These are phyloP conservation scores for Myripristis murdjan DNA, from an alignment of 2,797 vertebrate species.

Conservation along the genomic window DNA sequence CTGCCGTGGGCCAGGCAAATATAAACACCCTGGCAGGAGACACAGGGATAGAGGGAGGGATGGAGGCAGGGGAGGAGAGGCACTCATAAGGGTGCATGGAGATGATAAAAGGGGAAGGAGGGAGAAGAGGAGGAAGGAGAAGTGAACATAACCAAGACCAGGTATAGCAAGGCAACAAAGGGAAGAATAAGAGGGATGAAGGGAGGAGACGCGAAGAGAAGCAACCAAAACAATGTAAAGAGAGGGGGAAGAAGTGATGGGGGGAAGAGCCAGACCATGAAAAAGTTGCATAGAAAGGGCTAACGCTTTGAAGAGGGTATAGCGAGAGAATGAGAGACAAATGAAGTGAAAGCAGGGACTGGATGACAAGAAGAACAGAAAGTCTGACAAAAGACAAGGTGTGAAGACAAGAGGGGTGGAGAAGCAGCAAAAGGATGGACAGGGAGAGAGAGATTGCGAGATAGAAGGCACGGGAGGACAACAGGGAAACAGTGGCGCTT, in stretches of 20 bases:
- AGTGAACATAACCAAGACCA: slow-evolving; percentile 12
- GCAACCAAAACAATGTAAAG: neutral
- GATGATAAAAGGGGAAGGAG: slow-evolving; percentile 27
- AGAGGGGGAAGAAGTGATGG: slow-evolving; percentile 10
- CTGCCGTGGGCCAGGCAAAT: slow-evolving; percentile 85
- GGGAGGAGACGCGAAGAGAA: slow-evolving; percentile 23
- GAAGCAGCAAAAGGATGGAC: neutral
- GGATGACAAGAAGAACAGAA: no score
- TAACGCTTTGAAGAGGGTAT: neutral
- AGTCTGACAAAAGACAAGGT: neutral
- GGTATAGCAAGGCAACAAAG: slow-evolving; percentile 37
- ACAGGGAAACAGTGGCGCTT: slow-evolving; percentile 60
- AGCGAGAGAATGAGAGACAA: neutral
- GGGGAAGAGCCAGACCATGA: neutral
- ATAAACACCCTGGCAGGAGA: slow-evolving; percentile 85
- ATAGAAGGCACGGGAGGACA: neutral
- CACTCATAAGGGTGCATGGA: slow-evolving; percentile 40
- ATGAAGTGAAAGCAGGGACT: neutral
- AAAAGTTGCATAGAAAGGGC: neutral
- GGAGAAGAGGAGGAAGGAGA: neutral
- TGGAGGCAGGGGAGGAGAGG: neutral
- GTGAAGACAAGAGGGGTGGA: neutral
- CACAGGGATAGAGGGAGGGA: slow-evolving; percentile 47
- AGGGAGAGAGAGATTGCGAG: neutral
- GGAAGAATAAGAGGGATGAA: neutral